phyloP scores from a whole-genome alignment of 2,888 invertebrate genomes.

The Drosophila nr. perissopoda region DNA sequence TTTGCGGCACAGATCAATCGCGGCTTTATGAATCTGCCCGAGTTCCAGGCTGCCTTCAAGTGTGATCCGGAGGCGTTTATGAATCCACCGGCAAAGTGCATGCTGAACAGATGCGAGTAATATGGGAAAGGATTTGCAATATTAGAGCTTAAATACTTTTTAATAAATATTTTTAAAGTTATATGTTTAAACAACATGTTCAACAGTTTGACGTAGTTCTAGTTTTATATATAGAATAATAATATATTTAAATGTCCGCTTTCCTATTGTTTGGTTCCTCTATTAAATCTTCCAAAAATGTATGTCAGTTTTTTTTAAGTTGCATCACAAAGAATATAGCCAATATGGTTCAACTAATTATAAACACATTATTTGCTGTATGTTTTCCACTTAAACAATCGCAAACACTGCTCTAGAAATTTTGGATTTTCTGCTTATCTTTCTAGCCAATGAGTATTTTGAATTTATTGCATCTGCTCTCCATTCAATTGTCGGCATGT shows the following conservation, averaged over 20 bases:
- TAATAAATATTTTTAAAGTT: not conserved
- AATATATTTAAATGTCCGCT: not conserved
- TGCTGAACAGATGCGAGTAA: constrained; percentile 58
- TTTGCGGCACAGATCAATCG: constrained; percentile 77
- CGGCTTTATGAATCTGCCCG: constrained; percentile 80
- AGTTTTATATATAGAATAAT: not conserved
- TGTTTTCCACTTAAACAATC: not conserved
- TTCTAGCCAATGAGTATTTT: not conserved
- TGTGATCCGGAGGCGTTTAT: constrained; percentile 69
- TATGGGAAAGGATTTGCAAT: not conserved
- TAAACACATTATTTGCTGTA: not conserved
- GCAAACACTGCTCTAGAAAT: not conserved
- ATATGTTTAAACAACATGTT: not conserved
- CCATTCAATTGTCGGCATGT: constrained; percentile 17
- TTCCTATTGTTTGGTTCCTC: not conserved
- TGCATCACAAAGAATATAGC: not conserved
- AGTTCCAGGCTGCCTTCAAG: constrained; percentile 80
- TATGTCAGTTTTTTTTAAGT: not conserved
- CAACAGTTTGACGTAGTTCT: not conserved
- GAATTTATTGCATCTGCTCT: constrained; percentile 21
- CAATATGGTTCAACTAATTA: not conserved
- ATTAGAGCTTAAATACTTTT: not conserved
- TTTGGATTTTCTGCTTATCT: not conserved
- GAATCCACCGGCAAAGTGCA: constrained; percentile 81
- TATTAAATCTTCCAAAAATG: not conserved